phyloP scores from a whole-genome alignment of 2,113 vertebrate genomes.

The Anseranas semipalmata region DNA sequence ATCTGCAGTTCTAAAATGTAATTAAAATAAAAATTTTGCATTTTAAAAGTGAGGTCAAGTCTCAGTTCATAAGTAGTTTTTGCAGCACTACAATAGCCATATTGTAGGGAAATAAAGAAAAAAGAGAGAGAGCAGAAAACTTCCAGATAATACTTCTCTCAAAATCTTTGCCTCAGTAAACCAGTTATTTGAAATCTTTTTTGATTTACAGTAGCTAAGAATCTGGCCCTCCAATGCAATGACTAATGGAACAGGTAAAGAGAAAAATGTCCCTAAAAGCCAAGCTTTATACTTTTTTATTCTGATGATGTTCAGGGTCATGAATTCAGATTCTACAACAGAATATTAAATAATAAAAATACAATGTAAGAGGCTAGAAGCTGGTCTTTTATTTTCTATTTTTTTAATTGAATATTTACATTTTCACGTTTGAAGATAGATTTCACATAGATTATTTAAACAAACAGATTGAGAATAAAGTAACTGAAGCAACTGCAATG shows the following conservation, averaged over 20 bases:
- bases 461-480: not conserved
- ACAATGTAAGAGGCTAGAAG: not conserved
- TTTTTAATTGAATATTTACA: not conserved
- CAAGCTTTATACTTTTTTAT: not conserved
- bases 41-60: rapidly evolving
- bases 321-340: not conserved
- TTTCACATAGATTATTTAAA: constrained; percentile 5
- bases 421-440: not conserved
- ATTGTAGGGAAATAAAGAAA: not conserved
- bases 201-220: not conserved
- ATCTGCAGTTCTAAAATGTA: not conserved
- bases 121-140: not conserved
- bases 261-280: not conserved
- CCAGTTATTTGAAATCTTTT: not conserved
- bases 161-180: not conserved
- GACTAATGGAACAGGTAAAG: not conserved
- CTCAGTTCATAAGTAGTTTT: not conserved
- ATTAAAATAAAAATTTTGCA: not conserved
- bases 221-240: not conserved
- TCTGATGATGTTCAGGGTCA: not conserved
- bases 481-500: not conserved
- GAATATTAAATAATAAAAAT: not conserved
- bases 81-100: not conserved
- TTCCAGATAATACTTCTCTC: not conserved
- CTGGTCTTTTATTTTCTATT: not conserved